These are phyloP conservation scores for Hypena proboscidalis DNA, from an alignment of 2,888 invertebrate genomes.

Conservation along the genomic window DNA sequence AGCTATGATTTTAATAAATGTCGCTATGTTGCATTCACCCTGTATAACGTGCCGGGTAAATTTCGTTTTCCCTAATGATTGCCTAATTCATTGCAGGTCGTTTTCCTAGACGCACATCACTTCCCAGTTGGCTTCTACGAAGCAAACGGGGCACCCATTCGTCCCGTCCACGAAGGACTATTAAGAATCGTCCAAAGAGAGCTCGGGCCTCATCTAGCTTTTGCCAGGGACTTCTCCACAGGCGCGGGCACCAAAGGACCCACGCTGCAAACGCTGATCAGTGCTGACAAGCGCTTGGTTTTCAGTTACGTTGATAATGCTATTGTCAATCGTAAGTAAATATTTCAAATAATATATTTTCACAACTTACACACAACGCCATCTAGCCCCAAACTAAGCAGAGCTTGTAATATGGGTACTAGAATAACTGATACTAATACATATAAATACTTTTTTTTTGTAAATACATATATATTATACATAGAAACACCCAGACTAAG, in stretches of 20 bases:
- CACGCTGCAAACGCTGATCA: conserved; percentile 76
- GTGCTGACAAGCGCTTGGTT: conserved; percentile 76
- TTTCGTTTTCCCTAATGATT: neutral
- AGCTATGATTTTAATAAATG: too few relatives aligned
- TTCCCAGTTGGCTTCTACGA: conserved; percentile 89
- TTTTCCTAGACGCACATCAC: conserved; percentile 93
- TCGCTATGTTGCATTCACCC: too few relatives aligned
- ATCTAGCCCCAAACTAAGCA: too few relatives aligned
- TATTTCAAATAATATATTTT: neutral
- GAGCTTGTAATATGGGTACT: too few relatives aligned
- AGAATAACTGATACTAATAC: too few relatives aligned
- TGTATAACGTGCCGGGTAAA: too few relatives aligned
- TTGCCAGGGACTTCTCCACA: conserved; percentile 69
- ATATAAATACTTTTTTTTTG: too few relatives aligned
- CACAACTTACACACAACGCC: too few relatives aligned
- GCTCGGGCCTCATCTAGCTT: conserved; percentile 83
- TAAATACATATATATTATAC: too few relatives aligned
- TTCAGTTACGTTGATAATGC: conserved; percentile 84
- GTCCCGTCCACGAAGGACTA: conserved; percentile 81
- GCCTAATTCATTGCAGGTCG: conserved; percentile 68
- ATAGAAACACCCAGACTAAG: too few relatives aligned
- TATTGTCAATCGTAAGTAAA: conserved; percentile 67
- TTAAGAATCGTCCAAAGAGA: conserved; percentile 83
- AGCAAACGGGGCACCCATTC: conserved; percentile 70
- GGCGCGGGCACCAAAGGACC: conserved; percentile 72